Conservation (phyloP, 2,888 invertebrate species). For the Meteorus cinctellus region DNA sequence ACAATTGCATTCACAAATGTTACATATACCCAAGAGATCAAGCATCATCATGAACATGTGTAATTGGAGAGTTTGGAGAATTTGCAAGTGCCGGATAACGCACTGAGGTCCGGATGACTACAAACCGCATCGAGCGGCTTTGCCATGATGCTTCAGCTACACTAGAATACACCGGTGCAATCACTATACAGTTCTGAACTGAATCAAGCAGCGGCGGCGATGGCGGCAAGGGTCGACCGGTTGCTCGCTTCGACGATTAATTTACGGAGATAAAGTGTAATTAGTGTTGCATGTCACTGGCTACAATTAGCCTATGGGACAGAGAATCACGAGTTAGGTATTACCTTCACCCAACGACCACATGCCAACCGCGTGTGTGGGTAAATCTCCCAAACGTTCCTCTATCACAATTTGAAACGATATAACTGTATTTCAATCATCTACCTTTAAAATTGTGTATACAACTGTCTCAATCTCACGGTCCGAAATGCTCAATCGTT, state of each 20-base stretch:
- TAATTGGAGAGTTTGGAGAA: slow-evolving; percentile 39
- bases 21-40: slow-evolving; percentile 20
- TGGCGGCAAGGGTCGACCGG: slow-evolving; percentile 13
- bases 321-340: slow-evolving; percentile 42
- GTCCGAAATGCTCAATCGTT: not conserved
- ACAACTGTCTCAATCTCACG: not conserved
- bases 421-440: not conserved
- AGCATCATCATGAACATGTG: slow-evolving; percentile 33
- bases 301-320: slow-evolving; percentile 60
- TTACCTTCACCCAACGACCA: slow-evolving; percentile 30
- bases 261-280: slow-evolving; percentile 67
- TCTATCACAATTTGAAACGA: not conserved
- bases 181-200: slow-evolving; percentile 56
- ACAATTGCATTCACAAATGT: slow-evolving; percentile 9
- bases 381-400: slow-evolving; percentile 21
- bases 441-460: not conserved
- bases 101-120: slow-evolving; percentile 37
- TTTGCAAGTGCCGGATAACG: slow-evolving; percentile 31
- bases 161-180: slow-evolving; percentile 57
- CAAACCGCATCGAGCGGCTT: slow-evolving; percentile 54
- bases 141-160: slow-evolving; percentile 58
- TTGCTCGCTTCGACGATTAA: slow-evolving; percentile 59
- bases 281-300: slow-evolving; percentile 64
- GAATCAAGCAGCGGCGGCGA: not conserved
- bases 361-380: slow-evolving; percentile 5